Evolutionary conservation across 2,888 invertebrate genomes (phyloP), one percentile per base, ranked within the genome.

Genomic region (Caenorhabditis doughertyi): DNA sequence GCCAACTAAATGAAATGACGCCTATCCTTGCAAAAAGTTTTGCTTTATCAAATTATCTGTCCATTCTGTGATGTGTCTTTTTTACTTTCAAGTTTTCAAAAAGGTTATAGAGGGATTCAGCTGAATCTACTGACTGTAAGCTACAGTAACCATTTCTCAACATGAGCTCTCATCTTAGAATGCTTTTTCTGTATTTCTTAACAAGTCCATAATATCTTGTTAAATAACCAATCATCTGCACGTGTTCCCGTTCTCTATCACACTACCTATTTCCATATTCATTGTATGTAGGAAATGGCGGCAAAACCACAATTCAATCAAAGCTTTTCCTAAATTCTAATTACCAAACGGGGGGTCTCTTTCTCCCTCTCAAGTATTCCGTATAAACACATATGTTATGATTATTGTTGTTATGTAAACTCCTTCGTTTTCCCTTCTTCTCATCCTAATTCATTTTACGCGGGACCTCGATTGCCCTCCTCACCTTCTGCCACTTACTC

Each of bases 341-440:
- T 72, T 72, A 72, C 49, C 62, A 62, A 58, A 7, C 9, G 27
- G 32, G 18, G 5, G 27, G 55, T 7, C 29, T 23, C 35, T 29
- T 35, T 44, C 25, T 35, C 16, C 42, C 16, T 39, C 7, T 3
- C 9, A 16, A 39, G 11, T 11, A 39, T 11, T 39, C 39, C 13
- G 39, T 18, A 47, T 18, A 23, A 25, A 64, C 68, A 56, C 70
- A 70, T 70, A 70, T 70, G 70, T 68, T 71, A 60, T 71, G 71
- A 71, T 71, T 68, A 68, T 55, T 71, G 62, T 51, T 72, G 72
- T 72, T 72, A 72, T 71, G 72, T 51, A 60, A 62, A 27, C 44
- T 39, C 21, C 13, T 29, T n/a, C 29, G 16, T n/a, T 16, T 5
- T 42, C 2, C 42, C 60, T 39, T 39, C 25, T 21, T 51, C 32